Percentiles rank a stretch among this genome's conserved stretches.
These are phyloP conservation scores for Xenus cinereus DNA, from an alignment of 2,113 vertebrate species.

Conservation along the genomic window DNA sequence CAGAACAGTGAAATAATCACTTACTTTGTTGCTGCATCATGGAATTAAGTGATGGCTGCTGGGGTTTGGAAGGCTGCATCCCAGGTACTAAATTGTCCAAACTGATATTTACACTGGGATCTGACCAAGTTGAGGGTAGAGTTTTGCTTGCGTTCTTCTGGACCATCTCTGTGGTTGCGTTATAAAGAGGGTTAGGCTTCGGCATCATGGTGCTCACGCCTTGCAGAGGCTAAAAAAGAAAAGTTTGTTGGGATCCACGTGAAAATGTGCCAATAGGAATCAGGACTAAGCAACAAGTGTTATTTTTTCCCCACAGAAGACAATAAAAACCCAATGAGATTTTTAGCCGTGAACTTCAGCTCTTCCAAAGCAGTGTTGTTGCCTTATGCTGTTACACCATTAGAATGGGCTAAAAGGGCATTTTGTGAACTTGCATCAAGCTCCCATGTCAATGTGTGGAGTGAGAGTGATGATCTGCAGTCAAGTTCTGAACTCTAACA, in stretches of 20 bases:
- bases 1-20: neutral
- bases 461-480: neutral
- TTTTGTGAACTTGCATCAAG: neutral
- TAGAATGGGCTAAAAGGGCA: neutral
- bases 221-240: slow-evolving; percentile 82
- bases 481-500: neutral
- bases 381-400: neutral
- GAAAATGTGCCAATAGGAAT: neutral
- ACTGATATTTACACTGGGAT: slow-evolving; percentile 94
- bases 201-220: slow-evolving; percentile 80
- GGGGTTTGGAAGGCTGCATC: slow-evolving; percentile 88
- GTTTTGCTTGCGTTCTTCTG: slow-evolving; percentile 84
- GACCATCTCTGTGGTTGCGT: slow-evolving; percentile 81
- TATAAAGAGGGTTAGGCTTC: slow-evolving; percentile 76
- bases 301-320: neutral
- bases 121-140: slow-evolving; percentile 94
- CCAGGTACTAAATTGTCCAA: slow-evolving; percentile 95
- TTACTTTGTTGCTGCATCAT: slow-evolving; percentile 97
- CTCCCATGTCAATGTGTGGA: neutral
- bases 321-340: neutral
- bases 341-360: neutral
- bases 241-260: neutral
- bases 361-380: neutral
- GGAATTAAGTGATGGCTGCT: slow-evolving; percentile 90
- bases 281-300: neutral